phyloP scores from a whole-genome alignment of 2,888 invertebrate genomes.

The Cordylochernes scorpioides region DNA sequence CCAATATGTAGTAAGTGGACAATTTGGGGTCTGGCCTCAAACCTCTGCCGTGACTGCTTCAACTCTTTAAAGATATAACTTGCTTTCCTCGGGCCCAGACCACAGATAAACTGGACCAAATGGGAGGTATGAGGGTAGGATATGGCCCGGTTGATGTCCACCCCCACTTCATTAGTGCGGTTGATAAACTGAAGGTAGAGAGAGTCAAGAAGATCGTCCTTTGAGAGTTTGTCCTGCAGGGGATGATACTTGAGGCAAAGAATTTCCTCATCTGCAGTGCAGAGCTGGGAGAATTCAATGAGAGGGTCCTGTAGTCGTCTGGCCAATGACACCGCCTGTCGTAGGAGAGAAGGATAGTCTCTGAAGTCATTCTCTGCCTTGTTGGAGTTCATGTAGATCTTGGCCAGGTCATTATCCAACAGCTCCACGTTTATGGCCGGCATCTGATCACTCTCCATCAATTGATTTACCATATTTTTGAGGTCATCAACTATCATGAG shows the following conservation, averaged over 20 bases:
- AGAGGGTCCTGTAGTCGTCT: constrained; percentile 80
- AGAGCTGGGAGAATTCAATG: constrained; percentile 80
- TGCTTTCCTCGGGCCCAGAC: constrained; percentile 86
- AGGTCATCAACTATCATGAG: constrained; percentile 50
- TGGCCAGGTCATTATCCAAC: constrained; percentile 72
- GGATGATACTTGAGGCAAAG: constrained; percentile 74
- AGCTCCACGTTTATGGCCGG: constrained; percentile 61
- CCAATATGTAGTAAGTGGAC: constrained; percentile 91
- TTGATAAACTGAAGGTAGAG: constrained; percentile 67
- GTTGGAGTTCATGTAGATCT: constrained; percentile 66
- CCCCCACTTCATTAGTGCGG: constrained; percentile 87
- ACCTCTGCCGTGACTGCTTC: constrained; percentile 45
- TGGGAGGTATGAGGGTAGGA: constrained; percentile 61
- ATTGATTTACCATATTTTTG: constrained; percentile 39
- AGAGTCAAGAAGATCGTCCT: constrained; percentile 59
- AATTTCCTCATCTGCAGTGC: constrained; percentile 86
- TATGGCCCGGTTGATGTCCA: constrained; percentile 79
- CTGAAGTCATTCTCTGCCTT: constrained; percentile 61
- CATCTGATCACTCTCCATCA: constrained; percentile 51
- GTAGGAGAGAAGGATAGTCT: constrained; percentile 65
- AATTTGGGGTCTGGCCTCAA: constrained; percentile 79
- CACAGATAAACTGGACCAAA: constrained; percentile 84
- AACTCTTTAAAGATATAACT: too few relatives aligned
- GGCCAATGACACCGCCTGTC: constrained; percentile 77
- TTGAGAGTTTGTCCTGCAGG: constrained; percentile 33